A percentile compares a stretch with the other conserved stretches of the same genome.
Conservation (phyloP, 2,797 vertebrate species). For the Chaenodraco wilsoni region DNA sequence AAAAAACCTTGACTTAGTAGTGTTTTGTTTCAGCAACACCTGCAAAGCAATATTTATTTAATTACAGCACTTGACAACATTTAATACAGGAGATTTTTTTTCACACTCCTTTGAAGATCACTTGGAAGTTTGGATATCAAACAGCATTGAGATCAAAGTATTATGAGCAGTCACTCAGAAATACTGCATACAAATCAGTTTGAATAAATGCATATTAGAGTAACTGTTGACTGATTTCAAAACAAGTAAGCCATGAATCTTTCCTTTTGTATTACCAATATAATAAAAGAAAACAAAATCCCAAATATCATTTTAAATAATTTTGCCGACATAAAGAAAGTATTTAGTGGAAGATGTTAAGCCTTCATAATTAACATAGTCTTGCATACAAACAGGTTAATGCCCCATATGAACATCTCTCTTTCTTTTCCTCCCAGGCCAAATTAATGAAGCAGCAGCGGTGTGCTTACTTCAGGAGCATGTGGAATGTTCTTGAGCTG, state of each 20-base stretch:
- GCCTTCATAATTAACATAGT: too few relatives aligned
- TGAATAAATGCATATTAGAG: background rate
- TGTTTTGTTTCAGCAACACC: background rate
- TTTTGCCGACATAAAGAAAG: background rate
- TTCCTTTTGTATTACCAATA: too few relatives aligned
- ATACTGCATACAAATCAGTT: background rate
- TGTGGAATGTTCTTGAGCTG: conserved; percentile 91
- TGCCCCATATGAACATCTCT: background rate
- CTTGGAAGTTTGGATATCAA: background rate
- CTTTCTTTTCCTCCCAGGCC: conserved; percentile 76
- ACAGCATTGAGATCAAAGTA: background rate
- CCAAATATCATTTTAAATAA: background rate
- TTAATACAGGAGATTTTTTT: background rate
- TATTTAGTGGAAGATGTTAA: background rate
- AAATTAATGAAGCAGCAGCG: conserved; percentile 86
- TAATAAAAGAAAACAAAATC: too few relatives aligned
- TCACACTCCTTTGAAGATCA: background rate
- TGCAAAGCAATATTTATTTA: too few relatives aligned
- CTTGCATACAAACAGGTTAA: too few relatives aligned
- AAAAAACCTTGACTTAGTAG: background rate
- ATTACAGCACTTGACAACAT: background rate
- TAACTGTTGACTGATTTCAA: too few relatives aligned
- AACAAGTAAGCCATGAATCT: background rate
- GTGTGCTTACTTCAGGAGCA: conserved; percentile 88
- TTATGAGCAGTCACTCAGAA: background rate